Conservation (phyloP, 2,888 invertebrate species). For the Clunio marinus region DNA sequence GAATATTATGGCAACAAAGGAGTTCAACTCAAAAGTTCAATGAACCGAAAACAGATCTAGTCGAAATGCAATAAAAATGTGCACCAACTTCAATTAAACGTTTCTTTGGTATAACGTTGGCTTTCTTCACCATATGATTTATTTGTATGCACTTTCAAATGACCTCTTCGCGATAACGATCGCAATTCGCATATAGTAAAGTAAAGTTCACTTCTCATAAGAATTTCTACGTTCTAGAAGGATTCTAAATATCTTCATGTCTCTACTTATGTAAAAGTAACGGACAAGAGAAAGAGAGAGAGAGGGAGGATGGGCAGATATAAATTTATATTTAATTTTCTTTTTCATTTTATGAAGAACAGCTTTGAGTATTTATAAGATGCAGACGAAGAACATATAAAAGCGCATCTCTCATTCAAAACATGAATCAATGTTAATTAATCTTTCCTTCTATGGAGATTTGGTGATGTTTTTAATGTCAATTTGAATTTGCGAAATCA, state of each 20-base stretch:
- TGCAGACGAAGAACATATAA: neutral
- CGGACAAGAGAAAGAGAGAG: neutral
- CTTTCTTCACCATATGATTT: conserved; percentile 29
- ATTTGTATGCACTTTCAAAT: conserved; percentile 36
- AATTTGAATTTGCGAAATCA: too few relatives aligned
- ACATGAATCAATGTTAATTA: neutral
- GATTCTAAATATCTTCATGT: neutral
- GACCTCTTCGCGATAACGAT: conserved; percentile 38
- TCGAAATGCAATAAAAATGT: conserved; percentile 27
- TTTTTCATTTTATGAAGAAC: neutral
- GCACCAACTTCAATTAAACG: conserved; percentile 37
- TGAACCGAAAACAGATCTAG: neutral
- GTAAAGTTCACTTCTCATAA: neutral
- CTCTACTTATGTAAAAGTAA: neutral
- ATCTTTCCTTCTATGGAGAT: neutral
- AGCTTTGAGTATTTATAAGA: neutral
- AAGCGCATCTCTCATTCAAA: neutral
- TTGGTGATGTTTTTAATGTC: too few relatives aligned
- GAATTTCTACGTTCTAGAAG: conserved; percentile 5
- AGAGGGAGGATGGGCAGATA: conserved; percentile 11
- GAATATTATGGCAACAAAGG: too few relatives aligned
- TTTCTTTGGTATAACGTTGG: neutral
- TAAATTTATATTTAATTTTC: neutral
- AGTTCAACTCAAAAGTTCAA: neutral
- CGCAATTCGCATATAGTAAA: conserved; percentile 21